These are phyloP conservation scores for Talpa occidentalis DNA, from an alignment of 2,113 vertebrate species.

Conservation along the genomic window DNA sequence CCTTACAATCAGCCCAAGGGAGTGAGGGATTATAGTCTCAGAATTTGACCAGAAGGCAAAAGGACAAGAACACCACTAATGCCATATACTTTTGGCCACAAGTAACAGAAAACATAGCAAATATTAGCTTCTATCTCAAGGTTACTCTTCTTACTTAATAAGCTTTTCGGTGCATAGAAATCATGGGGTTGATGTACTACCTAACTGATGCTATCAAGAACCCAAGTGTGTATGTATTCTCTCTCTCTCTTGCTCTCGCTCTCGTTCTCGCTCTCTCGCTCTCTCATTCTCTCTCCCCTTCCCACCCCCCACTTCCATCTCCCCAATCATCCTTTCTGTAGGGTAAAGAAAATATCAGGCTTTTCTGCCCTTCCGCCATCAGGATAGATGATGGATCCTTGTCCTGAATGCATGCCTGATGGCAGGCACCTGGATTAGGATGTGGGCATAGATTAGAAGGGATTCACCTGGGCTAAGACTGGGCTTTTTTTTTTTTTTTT, in stretches of 20 bases:
- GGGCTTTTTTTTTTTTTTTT: no score
- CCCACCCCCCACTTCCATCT: not conserved
- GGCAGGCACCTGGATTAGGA: no score
- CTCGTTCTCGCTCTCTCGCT: not conserved
- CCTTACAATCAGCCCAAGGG: not conserved
- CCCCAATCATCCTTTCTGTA: fast-evolving
- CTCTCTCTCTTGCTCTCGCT: not conserved
- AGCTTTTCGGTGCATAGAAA: not conserved
- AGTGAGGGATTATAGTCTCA: not conserved
- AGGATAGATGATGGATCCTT: no score
- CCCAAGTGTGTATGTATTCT: no score
- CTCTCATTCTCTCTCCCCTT: not conserved
- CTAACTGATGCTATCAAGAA: not conserved
- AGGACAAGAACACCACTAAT: not conserved
- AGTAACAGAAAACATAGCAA: not conserved
- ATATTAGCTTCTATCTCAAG: not conserved
- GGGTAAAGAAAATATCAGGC: no score
- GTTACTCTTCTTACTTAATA: not conserved
- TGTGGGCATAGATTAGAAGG: no score
- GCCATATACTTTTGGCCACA: not conserved
- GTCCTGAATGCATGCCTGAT: no score
- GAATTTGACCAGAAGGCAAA: not conserved
- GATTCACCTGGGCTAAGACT: no score
- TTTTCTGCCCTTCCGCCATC: no score
- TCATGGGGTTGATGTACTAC: not conserved